These are phyloP conservation scores for Drosophila varians DNA, from an alignment of 1,140 invertebrate species.

Conservation along the genomic window DNA sequence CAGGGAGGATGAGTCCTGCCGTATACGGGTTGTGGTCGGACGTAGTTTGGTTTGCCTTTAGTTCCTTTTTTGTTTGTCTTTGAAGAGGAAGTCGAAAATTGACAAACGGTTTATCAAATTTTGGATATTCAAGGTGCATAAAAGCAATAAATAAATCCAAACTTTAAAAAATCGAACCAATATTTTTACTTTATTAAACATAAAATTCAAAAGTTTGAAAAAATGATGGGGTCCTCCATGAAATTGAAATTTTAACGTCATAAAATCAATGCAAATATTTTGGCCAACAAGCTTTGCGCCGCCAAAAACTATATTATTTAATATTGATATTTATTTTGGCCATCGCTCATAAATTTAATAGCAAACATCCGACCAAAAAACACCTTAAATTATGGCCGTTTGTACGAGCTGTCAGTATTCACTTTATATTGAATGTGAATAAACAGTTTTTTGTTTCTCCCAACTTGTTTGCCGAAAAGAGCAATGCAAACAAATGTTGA, in stretches of 20 bases:
- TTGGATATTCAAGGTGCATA: not conserved
- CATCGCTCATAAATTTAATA: conserved; percentile 52
- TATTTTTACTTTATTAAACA: not conserved
- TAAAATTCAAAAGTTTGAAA: not conserved
- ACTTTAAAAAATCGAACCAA: too few species aligned
- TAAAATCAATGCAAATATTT: conserved; percentile 72
- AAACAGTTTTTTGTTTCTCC: conserved; percentile 10
- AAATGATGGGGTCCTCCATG: conserved; percentile 13
- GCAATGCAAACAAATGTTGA: conserved; percentile 46
- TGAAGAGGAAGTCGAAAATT: conserved; percentile 4
- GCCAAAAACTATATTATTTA: conserved; percentile 45
- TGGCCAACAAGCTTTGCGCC: conserved; percentile 39
- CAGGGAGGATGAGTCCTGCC: conserved; percentile 40
- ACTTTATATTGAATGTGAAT: conserved; percentile 8
- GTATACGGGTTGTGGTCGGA: conserved; percentile 37
- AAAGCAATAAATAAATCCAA: too few species aligned
- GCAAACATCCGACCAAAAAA: conserved; percentile 23
- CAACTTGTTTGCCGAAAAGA: conserved; percentile 31
- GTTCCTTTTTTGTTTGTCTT: conserved; percentile 7
- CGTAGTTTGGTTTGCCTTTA: conserved; percentile 28
- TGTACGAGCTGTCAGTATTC: conserved; percentile 8
- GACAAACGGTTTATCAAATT: conserved; percentile 25
- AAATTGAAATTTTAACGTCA: conserved; percentile 57
- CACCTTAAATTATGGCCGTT: conserved; percentile 36
- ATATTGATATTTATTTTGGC: conserved; percentile 50